A percentile compares a stretch with the other conserved stretches of the same genome.
Evolutionary conservation across 2,888 invertebrate genomes (phyloP).

Genomic region (Scaptomyza flava): DNA sequence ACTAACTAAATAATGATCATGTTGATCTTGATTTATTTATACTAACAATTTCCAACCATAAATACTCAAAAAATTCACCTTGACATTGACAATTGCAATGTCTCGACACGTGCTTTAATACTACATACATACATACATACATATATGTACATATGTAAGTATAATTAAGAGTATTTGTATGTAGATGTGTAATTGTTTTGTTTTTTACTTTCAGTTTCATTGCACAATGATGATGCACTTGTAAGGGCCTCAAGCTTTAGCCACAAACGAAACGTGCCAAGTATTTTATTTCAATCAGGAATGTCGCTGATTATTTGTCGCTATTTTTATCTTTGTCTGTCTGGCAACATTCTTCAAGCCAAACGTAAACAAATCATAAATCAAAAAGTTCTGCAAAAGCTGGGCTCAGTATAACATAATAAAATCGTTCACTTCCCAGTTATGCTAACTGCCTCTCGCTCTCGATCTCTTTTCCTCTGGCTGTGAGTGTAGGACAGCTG

Average conservation of each 20-base stretch:
- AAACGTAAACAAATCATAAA: conserved; percentile 19
- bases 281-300: conserved; percentile 36
- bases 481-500: not conserved
- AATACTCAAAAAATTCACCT: conserved; percentile 9
- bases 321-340: not conserved
- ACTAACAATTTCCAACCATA: not conserved
- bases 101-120: not conserved
- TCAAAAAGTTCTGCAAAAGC: conserved; percentile 1
- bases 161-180: not conserved
- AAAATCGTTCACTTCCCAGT: not conserved
- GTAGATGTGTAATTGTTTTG: not conserved
- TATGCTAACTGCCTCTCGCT: not conserved
- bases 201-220: conserved; percentile 37
- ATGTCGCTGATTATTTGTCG: not conserved
- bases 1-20: not conserved
- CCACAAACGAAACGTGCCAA: conserved; percentile 38
- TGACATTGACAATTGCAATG: conserved; percentile 28
- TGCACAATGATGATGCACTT: conserved; percentile 15
- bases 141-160: not conserved
- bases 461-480: not conserved
- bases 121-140: not conserved
- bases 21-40: conserved; percentile 3
- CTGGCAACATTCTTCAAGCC: conserved; percentile 24
- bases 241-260: conserved; percentile 31
- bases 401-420: not conserved